Conservation (phyloP, 2,113 vertebrate species). For the Siniperca chuatsi region DNA sequence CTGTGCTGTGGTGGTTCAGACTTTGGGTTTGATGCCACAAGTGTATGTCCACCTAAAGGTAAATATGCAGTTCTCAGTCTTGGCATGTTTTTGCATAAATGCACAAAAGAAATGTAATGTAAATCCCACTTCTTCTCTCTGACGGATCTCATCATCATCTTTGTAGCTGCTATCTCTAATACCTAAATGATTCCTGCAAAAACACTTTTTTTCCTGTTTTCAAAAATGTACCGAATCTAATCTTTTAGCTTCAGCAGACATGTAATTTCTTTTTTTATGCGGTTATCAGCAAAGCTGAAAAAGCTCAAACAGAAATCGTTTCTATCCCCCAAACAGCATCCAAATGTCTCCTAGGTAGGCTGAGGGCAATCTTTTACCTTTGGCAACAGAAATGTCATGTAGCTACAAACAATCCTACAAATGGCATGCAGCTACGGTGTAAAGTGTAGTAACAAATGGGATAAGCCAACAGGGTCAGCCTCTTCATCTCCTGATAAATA, state of each 20-base stretch:
- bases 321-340: neutral
- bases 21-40: conserved; percentile 18
- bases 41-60: conserved; percentile 1
- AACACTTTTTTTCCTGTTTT: conserved; percentile 2
- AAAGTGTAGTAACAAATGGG: conserved; percentile 9
- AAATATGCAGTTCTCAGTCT: neutral
- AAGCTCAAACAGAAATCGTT: neutral
- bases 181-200: conserved; percentile 7
- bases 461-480: conserved; percentile 20
- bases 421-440: conserved; percentile 8
- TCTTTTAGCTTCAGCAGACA: conserved; percentile 21
- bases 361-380: conserved; percentile 29
- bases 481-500: conserved; percentile 44
- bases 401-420: conserved; percentile 16
- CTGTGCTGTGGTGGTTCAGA: conserved; percentile 14
- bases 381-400: neutral
- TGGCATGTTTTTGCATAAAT: neutral
- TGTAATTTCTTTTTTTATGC: conserved; percentile 4
- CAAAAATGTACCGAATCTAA: conserved; percentile 16
- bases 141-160: conserved; percentile 22
- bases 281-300: conserved; percentile 23
- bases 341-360: conserved; percentile 17
- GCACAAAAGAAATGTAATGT: conserved; percentile 3
- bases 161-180: conserved; percentile 18
- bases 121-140: conserved; percentile 17